These are phyloP conservation scores for Ruditapes philippinarum DNA, from an alignment of 1,140 invertebrate genomes.

Conservation along the genomic window DNA sequence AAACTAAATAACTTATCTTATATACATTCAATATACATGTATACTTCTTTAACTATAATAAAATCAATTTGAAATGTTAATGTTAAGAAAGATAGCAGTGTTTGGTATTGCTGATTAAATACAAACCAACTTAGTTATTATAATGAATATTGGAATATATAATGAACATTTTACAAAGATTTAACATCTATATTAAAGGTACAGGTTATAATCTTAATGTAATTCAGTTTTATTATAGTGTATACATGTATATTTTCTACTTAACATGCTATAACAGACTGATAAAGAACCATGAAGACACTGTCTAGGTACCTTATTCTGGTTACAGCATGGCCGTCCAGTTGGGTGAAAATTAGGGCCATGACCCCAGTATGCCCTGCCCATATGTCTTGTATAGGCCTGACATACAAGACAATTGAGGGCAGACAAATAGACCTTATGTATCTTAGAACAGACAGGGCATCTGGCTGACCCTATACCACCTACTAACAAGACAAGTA, in stretches of 20 bases:
- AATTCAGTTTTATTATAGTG: too few relatives aligned
- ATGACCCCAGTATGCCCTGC: slow-evolving; percentile 71
- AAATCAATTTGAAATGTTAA: too few relatives aligned
- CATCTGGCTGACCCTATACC: slow-evolving; percentile 1
- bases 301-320: slow-evolving; percentile 3
- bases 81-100: too few relatives aligned
- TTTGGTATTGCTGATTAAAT: too few relatives aligned
- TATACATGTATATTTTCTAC: slow-evolving; percentile 13
- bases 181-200: too few relatives aligned
- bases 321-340: slow-evolving; percentile 40
- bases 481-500: slow-evolving; percentile 4
- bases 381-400: slow-evolving; percentile 63
- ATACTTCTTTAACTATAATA: too few relatives aligned
- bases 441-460: slow-evolving; percentile 28
- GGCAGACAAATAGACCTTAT: slow-evolving; percentile 4
- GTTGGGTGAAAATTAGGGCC: slow-evolving; percentile 58
- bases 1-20: neutral
- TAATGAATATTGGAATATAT: too few relatives aligned
- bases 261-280: slow-evolving; percentile 1
- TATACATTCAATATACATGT: slow-evolving; percentile 17
- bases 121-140: too few relatives aligned
- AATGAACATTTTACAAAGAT: too few relatives aligned
- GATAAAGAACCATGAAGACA: neutral
- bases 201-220: too few relatives aligned
- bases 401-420: slow-evolving; percentile 64